Evolutionary conservation across 2,888 invertebrate species (phyloP), one percentile per base, ranked within the genome.

Genomic region (Callimorpha dominula): DNA sequence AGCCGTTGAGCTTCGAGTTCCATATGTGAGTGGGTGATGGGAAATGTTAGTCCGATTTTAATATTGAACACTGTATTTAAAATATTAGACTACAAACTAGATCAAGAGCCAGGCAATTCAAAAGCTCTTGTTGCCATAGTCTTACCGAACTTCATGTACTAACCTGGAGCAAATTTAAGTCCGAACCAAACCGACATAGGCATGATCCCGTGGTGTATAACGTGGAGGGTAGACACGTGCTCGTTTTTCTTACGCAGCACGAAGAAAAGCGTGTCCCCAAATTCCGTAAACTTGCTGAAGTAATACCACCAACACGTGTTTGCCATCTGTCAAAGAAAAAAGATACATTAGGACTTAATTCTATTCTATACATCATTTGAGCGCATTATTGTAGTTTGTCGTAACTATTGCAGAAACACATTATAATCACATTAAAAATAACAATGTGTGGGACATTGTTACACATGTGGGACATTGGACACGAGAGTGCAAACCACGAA

Each of bases 131-230:
- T 60, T 1, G 6, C 14, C 14, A 14, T 31, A 6, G 7, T 14
- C 5, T 14, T 12, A 52, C 60, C 43, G 5, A 14, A 6, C 40
- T 42, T 57, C 8, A 9, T 63, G 50, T 78, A 91, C 95, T 93
- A 91, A 98, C 98, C 98, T 89, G 99, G 99, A 63, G 99, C 99
- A 95, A 99, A 99, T 93, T 99, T 99, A 88, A 99, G 96, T 65
- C 99, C 99, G 97, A 99, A 98, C 98, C 99, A 99, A 60, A 97
- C 99, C 12, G 98, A 98, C 96, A 99, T 97, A 67, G 99, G 99
- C 99, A 99, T 99, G 85, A 99, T 97, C 75, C 99, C 99, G 93
- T 99, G 99, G 94, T 99, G 99, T 89, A 99, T 98, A 79, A 99
- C 99, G 95, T 99, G 99, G 76, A 99, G 96, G 63, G 98, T 98